Percentiles rank a stretch among this genome's conserved stretches.
Evolutionary conservation across 2,113 vertebrate species (phyloP).

Genomic region (Bos javanicus): DNA sequence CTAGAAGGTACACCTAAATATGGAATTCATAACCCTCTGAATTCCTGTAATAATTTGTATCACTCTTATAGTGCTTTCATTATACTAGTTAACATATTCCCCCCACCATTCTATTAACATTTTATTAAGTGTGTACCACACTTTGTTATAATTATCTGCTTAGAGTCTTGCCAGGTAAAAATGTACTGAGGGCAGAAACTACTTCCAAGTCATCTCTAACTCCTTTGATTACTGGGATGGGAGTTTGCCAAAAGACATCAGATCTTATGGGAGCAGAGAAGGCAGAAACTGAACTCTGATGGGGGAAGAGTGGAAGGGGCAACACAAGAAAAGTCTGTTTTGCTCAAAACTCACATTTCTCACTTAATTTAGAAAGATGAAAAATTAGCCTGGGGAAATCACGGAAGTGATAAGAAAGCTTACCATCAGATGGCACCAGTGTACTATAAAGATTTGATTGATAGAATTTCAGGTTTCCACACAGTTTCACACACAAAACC

Average conservation of each 20-base stretch:
- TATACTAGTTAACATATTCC: background rate
- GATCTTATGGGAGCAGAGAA: background rate
- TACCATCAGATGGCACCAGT: conserved; percentile 80
- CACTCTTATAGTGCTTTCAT: background rate
- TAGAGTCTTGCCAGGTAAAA: background rate
- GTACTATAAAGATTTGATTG: conserved; percentile 52
- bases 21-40: background rate
- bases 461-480: background rate
- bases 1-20: background rate
- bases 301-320: too few relatives aligned
- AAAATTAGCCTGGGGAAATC: background rate
- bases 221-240: background rate
- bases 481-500: conserved; percentile 53
- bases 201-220: background rate
- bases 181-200: background rate
- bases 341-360: background rate
- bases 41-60: background rate
- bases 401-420: background rate
- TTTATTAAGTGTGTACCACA: background rate
- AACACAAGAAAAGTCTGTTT: background rate
- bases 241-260: background rate
- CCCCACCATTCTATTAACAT: background rate
- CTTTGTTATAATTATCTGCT: background rate
- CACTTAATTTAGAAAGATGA: background rate
- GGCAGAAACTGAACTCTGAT: background rate